phyloP scores from a whole-genome alignment of 2,888 invertebrate genomes.

The Cyclophora albipunctata region DNA sequence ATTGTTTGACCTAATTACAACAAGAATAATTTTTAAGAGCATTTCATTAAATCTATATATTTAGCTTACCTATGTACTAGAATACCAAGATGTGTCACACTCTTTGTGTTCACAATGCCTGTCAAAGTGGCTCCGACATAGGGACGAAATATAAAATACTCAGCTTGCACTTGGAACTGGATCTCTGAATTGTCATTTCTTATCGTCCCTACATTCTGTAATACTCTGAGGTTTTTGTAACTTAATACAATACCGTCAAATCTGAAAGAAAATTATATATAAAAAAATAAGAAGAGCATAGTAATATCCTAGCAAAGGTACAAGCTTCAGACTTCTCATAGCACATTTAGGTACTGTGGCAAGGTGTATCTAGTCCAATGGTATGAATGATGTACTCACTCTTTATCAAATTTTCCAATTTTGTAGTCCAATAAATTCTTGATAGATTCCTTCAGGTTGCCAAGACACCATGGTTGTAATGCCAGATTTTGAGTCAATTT shows the following conservation, averaged over 20 bases:
- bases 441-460: conserved; percentile 74
- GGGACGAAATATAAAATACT: conserved; percentile 80
- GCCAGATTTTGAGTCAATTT: conserved; percentile 74
- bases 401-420: conserved; percentile 77
- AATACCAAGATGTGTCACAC: conserved; percentile 79
- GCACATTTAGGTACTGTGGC: too few relatives aligned
- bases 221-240: conserved; percentile 78
- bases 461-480: conserved; percentile 78
- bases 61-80: conserved; percentile 75
- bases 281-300: too few relatives aligned
- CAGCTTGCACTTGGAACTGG: conserved; percentile 79
- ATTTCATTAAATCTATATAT: too few relatives aligned
- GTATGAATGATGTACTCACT: conserved; percentile 57
- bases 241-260: conserved; percentile 80
- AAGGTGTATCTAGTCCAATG: background rate
- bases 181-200: conserved; percentile 78
- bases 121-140: conserved; percentile 74
- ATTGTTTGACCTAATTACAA: too few relatives aligned
- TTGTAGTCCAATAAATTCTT: conserved; percentile 75
- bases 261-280: conserved; percentile 51
- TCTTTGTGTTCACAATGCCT: conserved; percentile 81
- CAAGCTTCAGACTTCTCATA: too few relatives aligned
- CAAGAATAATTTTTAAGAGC: too few relatives aligned
- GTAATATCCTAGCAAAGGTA: too few relatives aligned
- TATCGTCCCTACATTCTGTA: conserved; percentile 75